Evolutionary conservation across 2,113 vertebrate species (phyloP).

Genomic region (Girardinichthys multiradiatus): DNA sequence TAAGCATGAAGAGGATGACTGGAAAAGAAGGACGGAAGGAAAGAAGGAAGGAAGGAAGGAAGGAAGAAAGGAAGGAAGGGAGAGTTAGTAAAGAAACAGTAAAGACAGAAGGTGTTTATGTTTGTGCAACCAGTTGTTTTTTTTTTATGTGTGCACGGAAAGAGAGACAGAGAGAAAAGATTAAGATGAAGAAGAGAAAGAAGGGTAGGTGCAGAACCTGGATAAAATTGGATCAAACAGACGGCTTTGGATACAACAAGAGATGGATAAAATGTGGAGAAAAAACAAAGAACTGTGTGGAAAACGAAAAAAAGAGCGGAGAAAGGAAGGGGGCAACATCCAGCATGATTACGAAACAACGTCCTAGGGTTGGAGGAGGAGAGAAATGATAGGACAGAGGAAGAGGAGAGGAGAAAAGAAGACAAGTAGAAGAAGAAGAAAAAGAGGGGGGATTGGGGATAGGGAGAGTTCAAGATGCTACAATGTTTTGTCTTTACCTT

Average conservation of each 20-base stretch:
- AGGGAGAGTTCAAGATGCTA: conserved; percentile 81
- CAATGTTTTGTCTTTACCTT: conserved; percentile 92
- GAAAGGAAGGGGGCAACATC: conserved; percentile 82
- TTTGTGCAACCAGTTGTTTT: conserved; percentile 46
- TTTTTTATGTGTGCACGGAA: conserved; percentile 48
- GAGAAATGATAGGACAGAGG: conserved; percentile 68
- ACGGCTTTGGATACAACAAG: conserved; percentile 66
- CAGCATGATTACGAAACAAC: conserved; percentile 91
- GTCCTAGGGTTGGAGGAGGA: conserved; percentile 85
- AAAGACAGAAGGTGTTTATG: conserved; percentile 28
- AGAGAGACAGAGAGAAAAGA: conserved; percentile 57
- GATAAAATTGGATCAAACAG: conserved; percentile 72
- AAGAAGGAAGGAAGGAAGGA: neutral
- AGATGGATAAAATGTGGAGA: conserved; percentile 66
- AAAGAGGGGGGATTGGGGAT: conserved; percentile 50
- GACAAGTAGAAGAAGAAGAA: conserved; percentile 30
- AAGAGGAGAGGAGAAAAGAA: conserved; percentile 46
- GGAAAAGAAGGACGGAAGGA: conserved; percentile 52
- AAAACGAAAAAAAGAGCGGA: conserved; percentile 64
- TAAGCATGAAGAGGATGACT: conserved; percentile 72
- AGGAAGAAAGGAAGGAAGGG: conserved; percentile 2
- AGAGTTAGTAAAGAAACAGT: neutral
- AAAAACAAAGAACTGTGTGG: conserved; percentile 40
- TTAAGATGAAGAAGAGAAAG: conserved; percentile 43
- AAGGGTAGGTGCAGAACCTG: conserved; percentile 73